phyloP scores from a whole-genome alignment of 2,888 invertebrate species.

The Oxystoma pomonae region DNA sequence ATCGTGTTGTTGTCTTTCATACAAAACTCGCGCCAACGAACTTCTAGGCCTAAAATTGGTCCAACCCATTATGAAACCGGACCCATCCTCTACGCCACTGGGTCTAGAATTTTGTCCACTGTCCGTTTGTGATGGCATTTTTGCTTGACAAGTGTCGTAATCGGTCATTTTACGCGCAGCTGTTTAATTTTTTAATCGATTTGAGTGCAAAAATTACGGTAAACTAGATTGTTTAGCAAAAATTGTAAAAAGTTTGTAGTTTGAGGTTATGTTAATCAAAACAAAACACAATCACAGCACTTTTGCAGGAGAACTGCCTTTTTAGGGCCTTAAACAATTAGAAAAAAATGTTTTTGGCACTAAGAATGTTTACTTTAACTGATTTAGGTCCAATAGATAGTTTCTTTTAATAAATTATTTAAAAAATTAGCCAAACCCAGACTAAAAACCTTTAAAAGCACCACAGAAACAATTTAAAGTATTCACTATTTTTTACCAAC shows the following conservation, averaged over 20 bases:
- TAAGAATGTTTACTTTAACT: not conserved
- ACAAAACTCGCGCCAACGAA: conserved; percentile 65
- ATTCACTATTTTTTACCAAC: not conserved
- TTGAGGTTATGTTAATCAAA: not conserved
- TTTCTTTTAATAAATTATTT: not conserved
- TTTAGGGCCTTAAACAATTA: not conserved
- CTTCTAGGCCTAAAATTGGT: conserved; percentile 62
- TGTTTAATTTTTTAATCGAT: no score
- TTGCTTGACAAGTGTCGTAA: not conserved
- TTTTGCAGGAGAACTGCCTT: not conserved
- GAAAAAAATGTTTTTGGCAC: not conserved
- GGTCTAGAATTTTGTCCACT: conserved; percentile 12
- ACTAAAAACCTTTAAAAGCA: not conserved
- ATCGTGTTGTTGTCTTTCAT: conserved; percentile 69
- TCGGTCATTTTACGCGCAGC: not conserved
- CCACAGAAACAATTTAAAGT: not conserved
- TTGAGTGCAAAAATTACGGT: no score
- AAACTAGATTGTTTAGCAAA: no score
- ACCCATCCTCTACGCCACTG: conserved; percentile 5
- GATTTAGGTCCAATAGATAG: no score
- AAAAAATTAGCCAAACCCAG: not conserved
- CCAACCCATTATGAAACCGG: conserved; percentile 5
- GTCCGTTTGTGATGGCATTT: not conserved
- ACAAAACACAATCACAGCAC: not conserved
- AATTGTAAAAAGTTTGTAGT: not conserved